Conservation (phyloP, 2,888 invertebrate genomes). For the Apocheima hispidaria region DNA sequence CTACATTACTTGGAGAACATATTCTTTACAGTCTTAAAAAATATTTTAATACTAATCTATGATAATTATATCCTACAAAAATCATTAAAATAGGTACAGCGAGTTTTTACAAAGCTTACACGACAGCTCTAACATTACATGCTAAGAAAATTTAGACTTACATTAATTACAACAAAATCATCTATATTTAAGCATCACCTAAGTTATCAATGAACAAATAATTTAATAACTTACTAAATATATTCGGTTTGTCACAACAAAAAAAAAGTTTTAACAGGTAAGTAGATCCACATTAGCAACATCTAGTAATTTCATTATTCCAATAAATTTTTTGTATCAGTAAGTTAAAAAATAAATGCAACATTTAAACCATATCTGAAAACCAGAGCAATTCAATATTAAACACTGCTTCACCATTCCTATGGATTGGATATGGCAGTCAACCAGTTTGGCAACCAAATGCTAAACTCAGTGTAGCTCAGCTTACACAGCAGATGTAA, state of each 20-base stretch:
- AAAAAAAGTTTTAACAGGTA: not conserved
- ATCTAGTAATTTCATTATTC: not conserved
- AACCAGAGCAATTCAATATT: not conserved
- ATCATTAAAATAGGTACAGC: not conserved
- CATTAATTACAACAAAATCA: constrained; percentile 32
- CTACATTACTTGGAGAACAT: constrained; percentile 41
- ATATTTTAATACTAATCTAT: constrained; percentile 45
- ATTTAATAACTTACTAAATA: constrained; percentile 51
- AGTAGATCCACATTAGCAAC: not conserved
- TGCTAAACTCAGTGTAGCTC: too few species aligned
- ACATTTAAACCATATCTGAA: not conserved
- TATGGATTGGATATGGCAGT: not conserved
- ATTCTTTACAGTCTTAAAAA: constrained; percentile 54
- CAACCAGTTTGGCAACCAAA: not conserved
- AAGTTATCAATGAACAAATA: constrained; percentile 58
- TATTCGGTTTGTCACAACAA: constrained; percentile 40
- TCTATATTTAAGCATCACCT: constrained; percentile 29
- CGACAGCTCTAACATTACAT: constrained; percentile 48
- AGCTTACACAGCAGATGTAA: too few species aligned
- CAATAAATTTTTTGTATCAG: not conserved
- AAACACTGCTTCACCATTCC: not conserved
- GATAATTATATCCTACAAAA: constrained; percentile 23
- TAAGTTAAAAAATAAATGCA: constrained; percentile 20
- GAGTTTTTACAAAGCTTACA: constrained; percentile 57
- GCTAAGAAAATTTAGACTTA: constrained; percentile 40